Base-by-base conservation (phyloP, 2,888 invertebrate species). In the Oscheius myriophilus region DNA sequence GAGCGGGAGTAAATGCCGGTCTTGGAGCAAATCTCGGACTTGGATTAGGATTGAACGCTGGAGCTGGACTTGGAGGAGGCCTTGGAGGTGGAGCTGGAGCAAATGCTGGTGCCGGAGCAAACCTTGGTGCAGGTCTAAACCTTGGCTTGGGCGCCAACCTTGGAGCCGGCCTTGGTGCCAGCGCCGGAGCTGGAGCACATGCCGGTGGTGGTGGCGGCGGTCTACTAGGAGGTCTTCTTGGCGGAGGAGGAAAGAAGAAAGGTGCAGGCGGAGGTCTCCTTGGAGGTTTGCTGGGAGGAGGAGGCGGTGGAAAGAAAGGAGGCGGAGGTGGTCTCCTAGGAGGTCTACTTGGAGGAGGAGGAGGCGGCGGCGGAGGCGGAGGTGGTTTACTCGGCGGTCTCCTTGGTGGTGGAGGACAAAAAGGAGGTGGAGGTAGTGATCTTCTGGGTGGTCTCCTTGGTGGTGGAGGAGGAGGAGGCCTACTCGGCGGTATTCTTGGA, bases 401-500 rank as follows among this genome's bases (percentile, higher is more conserved):
- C 2, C 57, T 57, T 18, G 57, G 54, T 2, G 54, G 57, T 14
- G 57, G 57, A 39, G 57, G 57, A n/a, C n/a, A n/a, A n/a, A n/a
- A n/a, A 14, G 43, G 43, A 4, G 57, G 57, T 42, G 57, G 57
- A 18, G 42, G 57, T 12, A 41, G 39, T 12, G 43, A 21, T n/a
- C 57, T 57, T 41, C 57, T 57, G 1, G n/a, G 39, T 18, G 57
- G 57, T 42, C 41, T 57, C 11, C 57, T 57, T 18, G 57, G 57
- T 6, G 57, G 57, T 23, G 57, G 57, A n/a, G 42, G 43, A 57
- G 57, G 42, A 21, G 57, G 57, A 12, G 57, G 57, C 3, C 25
- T 23, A 6, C 11, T 46, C 4, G 46, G 46, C 9, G 53, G 53
- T 23, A 53, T 21, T 6, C 53, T 53, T 12, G 16, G 18, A 46